Evolutionary conservation across 2,113 vertebrate species (phyloP), one percentile per base, ranked within the genome.

Genomic region (Tetrao urogallus): DNA sequence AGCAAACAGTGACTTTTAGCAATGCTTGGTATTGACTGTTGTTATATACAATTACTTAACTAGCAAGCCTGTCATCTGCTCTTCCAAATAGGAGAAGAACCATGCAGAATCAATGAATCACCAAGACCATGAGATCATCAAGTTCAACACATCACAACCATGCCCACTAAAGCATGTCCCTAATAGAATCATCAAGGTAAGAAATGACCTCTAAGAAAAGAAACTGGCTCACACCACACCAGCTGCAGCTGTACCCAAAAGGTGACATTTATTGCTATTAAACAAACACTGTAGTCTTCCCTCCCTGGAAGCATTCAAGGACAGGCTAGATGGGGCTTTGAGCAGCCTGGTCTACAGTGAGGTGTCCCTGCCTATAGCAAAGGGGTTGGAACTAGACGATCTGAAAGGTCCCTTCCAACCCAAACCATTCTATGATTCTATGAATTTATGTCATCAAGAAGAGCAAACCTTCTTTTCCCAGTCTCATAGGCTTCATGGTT

Each of bases 11-110:
- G 1, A n/a, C 40, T 71, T 85, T 50, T 13, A 80, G 66, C 48
- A 70, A 8, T 7, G 5, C 17, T 72, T 64, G 0, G 8, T 75
- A 89, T 5, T 64, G 36, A 28, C n/a, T 52, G n/a, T 42, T 81
- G 27, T 69, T 85, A 69, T 89, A 60, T 78, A 76, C 75, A 82
- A 85, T 82, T 25, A 69, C 82, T 25, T 25, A 42, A n/a, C 24
- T n/a, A 67, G 8, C 48, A 76, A 89, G 11, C 8, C 45, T 8
- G 0, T 2, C 56, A 87, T 3, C 34, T 40, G 36, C 22, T 69
- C 30, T 83, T 48, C 15, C 28, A 78, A 58, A 36, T 0, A 2
- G 14, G 7, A 78, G 32, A 2, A 61, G 76, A 43, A 27, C 4
- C 15, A 1, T 2, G 28, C 30, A 57, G 30, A 32, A 57, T 0